These are phyloP conservation scores for Bubo bubo DNA, from an alignment of 2,113 vertebrate species.

Conservation along the genomic window DNA sequence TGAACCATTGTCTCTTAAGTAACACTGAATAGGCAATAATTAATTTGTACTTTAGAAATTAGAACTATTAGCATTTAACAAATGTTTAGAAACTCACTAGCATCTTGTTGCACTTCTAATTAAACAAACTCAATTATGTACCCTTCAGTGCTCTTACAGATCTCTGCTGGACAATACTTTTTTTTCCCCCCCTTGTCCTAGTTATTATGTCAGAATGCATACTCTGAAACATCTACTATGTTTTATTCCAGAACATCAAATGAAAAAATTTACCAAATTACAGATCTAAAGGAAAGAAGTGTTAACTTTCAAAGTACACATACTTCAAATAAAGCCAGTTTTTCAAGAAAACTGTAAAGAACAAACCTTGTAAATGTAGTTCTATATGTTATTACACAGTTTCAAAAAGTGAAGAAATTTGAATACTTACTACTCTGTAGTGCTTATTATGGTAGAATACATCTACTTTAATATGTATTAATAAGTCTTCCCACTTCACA, in stretches of 20 bases:
- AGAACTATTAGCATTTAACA: neutral
- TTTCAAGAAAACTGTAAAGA: neutral
- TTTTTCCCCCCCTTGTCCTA: neutral
- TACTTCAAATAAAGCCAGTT: constrained; percentile 12
- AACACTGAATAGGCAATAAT: neutral
- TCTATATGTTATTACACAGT: neutral
- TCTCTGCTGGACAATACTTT: neutral
- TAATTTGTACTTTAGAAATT: neutral
- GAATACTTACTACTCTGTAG: neutral
- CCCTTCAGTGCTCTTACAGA: neutral
- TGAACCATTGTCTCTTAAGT: neutral
- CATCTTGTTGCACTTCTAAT: neutral
- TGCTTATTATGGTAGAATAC: constrained; percentile 3
- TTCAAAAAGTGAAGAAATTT: neutral
- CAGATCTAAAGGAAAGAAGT: neutral
- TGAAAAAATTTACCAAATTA: neutral
- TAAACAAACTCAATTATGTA: neutral
- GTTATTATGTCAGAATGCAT: neutral
- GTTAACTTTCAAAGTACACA: neutral
- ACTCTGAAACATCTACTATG: neutral
- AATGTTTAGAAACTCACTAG: neutral
- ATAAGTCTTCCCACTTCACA: constrained; percentile 63
- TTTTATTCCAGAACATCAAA: neutral
- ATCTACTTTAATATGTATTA: constrained; percentile 55
- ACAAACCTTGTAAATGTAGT: neutral